These are phyloP conservation scores for Callionymus lyra DNA, from an alignment of 2,113 vertebrate genomes.

Conservation along the genomic window DNA sequence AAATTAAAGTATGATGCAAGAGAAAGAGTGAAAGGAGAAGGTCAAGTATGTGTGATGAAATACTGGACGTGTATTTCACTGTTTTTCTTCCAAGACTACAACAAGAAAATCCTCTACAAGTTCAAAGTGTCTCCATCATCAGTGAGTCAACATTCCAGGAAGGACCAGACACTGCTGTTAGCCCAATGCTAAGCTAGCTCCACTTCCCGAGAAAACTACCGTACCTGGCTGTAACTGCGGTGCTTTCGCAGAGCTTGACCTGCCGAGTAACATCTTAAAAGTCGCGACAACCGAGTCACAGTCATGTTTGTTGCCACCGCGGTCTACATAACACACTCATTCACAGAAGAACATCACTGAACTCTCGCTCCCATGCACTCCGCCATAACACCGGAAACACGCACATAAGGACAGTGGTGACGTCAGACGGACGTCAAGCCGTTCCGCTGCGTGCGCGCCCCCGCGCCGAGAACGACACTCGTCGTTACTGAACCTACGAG, in stretches of 20 bases:
- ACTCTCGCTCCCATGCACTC: constrained; percentile 28
- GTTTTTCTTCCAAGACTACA: too few species aligned
- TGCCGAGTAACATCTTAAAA: constrained; percentile 18
- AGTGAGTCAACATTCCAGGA: too few species aligned
- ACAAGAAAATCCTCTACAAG: too few species aligned
- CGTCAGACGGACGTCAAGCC: too few species aligned
- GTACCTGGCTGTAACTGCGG: constrained; percentile 63
- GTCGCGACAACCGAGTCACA: constrained; percentile 23
- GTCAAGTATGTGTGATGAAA: too few species aligned
- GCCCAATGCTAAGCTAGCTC: constrained; percentile 29
- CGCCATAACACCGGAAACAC: constrained; percentile 64
- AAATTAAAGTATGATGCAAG: too few species aligned
- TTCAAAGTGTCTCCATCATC: too few species aligned
- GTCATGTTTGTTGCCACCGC: constrained; percentile 35
- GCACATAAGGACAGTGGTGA: neutral
- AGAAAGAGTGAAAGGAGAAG: too few species aligned
- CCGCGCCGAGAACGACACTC: neutral
- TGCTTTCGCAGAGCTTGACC: constrained; percentile 12
- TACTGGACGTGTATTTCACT: too few species aligned
- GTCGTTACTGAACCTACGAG: neutral
- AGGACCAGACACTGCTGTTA: neutral
- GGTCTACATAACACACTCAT: neutral
- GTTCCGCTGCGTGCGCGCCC: constrained; percentile 38
- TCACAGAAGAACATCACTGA: constrained; percentile 1
- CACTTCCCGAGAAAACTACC: constrained; percentile 1